Conservation (phyloP, 2,888 invertebrate genomes). For the Dione juno region DNA sequence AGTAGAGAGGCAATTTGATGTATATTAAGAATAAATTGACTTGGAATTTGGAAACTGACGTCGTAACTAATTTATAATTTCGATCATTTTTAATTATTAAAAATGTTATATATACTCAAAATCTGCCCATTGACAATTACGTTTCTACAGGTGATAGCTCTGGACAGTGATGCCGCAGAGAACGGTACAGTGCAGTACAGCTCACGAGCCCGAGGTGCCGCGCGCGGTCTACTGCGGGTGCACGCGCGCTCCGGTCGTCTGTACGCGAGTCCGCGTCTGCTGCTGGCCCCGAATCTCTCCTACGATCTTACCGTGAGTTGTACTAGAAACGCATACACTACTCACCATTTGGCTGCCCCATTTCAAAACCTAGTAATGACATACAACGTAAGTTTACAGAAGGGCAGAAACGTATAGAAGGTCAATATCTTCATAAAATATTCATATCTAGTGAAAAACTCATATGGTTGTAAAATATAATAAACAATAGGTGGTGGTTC, state of each 20-base stretch:
- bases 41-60: no score
- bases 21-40: not conserved
- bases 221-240: slow-evolving; percentile 91
- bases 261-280: slow-evolving; percentile 85
- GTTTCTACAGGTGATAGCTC: slow-evolving; percentile 88
- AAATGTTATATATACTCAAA: not conserved
- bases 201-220: slow-evolving; percentile 85
- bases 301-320: slow-evolving; percentile 60
- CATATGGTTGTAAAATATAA: no score
- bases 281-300: slow-evolving; percentile 85
- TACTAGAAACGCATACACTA: not conserved
- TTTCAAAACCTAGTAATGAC: no score
- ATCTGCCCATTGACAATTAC: no score
- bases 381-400: no score
- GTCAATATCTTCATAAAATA: no score
- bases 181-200: slow-evolving; percentile 94
- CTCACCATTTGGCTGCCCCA: no score
- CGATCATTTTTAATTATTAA: no score
- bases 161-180: slow-evolving; percentile 91
- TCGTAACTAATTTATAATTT: no score
- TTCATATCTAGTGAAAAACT: no score
- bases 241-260: slow-evolving; percentile 92
- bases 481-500: no score
- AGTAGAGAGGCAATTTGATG: not conserved
- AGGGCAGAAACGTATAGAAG: no score